Evolutionary conservation across 2,113 vertebrate genomes (phyloP).

Genomic region (Ailuropoda melanoleuca): DNA sequence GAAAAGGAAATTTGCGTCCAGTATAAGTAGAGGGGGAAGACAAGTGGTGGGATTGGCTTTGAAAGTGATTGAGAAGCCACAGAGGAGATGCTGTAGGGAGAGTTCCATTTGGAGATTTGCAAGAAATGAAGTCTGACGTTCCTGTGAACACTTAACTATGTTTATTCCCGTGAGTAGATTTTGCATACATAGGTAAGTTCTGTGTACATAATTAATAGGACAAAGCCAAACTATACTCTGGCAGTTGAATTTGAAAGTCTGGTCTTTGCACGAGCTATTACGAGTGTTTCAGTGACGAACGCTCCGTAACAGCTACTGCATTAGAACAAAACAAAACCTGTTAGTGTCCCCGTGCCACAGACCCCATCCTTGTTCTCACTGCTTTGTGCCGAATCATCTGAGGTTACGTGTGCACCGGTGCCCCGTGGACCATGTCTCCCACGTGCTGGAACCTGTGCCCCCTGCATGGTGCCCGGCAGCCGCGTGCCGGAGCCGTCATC

Average conservation of each 20-base stretch:
- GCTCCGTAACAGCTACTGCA: fast-evolving
- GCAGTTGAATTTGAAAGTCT: background rate
- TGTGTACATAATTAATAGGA: background rate
- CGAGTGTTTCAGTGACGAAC: fast-evolving
- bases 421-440: background rate
- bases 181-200: background rate
- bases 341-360: fast-evolving
- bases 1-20: background rate
- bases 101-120: fast-evolving
- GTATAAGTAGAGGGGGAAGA: background rate
- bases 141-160: fast-evolving
- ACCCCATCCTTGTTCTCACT: fast-evolving
- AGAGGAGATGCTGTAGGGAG: fast-evolving
- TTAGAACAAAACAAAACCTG: fast-evolving
- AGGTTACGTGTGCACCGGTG: background rate
- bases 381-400: too few species aligned
- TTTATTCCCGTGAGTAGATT: background rate
- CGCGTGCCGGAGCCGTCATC: fast-evolving
- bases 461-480: background rate
- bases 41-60: background rate
- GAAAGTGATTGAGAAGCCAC: fast-evolving
- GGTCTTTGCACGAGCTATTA: background rate
- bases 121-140: background rate
- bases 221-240: background rate
- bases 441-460: fast-evolving